Evolutionary conservation across 2,113 vertebrate genomes (phyloP), one percentile per base, ranked within the genome.

Genomic region (Marcusenius ussheri): DNA sequence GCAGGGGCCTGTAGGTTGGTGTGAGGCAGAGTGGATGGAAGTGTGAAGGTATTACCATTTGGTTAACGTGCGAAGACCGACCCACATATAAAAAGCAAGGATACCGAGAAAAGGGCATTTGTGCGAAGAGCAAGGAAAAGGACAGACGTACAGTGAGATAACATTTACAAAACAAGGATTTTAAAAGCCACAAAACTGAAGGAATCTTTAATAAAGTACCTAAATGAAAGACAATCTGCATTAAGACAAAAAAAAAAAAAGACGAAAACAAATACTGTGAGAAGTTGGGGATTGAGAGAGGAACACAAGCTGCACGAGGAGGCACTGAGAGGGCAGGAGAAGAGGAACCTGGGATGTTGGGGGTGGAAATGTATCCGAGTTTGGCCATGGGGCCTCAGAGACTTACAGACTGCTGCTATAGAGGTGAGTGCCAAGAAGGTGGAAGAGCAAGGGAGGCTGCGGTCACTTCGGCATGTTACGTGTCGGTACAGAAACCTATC

Each of bases 381-480:
- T 90, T 96, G 93, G 88, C 92, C 90, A 91, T 95, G 88, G 93
- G 94, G 47, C 91, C 94, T 19, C 95, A 95, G 45, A 94, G 95
- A 93, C 91, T 95, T 1, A 94, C 94, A 91, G 95, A 97, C 92
- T 96, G 97, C 93, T 96, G 94, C 92, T 97, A 97, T 92, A 94
- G 94, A 95, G 93, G 95, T 96, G 91, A 94, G 94, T 66, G 3
- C 21, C 0, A 89, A 62, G 42, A 87, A 49, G 50, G 1, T 11
- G 50, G 77, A 19, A 35, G 39, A 3, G 2, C 45, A 6, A 58
- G 24, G 27, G 47, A 77, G 11, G 2, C 56, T 88, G 27, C 5
- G 4, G n/a, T 6, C 5, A 70, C 21, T 74, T 15, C 9, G 35
- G 19, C 5, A 0, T 88, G 58, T 88, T 46, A 11, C 42, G 39